Evolutionary conservation across 2,888 invertebrate genomes (phyloP).

Genomic region (Automeris io): DNA sequence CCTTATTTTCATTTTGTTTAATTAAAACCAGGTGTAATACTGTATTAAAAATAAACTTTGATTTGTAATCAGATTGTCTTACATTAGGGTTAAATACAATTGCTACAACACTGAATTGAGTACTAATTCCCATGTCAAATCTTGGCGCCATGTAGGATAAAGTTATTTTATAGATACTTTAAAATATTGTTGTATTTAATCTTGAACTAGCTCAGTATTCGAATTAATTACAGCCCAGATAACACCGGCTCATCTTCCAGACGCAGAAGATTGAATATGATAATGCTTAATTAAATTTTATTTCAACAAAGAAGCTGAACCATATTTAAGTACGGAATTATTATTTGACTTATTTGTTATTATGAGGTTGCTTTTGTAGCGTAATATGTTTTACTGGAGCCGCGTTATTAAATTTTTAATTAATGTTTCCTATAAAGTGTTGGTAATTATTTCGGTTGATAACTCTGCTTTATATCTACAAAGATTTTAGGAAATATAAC

Average conservation of each 20-base stretch:
- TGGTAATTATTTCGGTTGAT: conserved; percentile 27
- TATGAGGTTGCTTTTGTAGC: conserved; percentile 41
- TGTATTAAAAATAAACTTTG: no score
- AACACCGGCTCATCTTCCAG: conserved; percentile 22
- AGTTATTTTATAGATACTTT: no score
- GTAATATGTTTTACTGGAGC: conserved; percentile 35
- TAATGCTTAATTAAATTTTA: conserved; percentile 41
- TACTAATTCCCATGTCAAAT: no score
- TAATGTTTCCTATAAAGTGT: conserved; percentile 47
- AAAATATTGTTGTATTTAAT: no score
- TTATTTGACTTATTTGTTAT: conserved; percentile 48
- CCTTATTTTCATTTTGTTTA: no score
- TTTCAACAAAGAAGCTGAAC: conserved; percentile 40
- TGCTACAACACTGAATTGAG: no score
- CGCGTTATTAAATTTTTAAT: conserved; percentile 51
- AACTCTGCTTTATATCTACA: not conserved
- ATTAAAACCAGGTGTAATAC: no score
- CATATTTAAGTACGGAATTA: conserved; percentile 41
- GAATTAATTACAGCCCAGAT: conserved; percentile 7
- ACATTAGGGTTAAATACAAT: no score
- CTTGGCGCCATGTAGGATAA: no score
- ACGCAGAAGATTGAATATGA: conserved; percentile 34
- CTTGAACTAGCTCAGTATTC: conserved; percentile 4
- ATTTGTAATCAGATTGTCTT: no score
- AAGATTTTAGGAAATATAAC: no score